Base-by-base conservation (phyloP, 1,140 invertebrate species). In the Zelostemma sp. region DNA sequence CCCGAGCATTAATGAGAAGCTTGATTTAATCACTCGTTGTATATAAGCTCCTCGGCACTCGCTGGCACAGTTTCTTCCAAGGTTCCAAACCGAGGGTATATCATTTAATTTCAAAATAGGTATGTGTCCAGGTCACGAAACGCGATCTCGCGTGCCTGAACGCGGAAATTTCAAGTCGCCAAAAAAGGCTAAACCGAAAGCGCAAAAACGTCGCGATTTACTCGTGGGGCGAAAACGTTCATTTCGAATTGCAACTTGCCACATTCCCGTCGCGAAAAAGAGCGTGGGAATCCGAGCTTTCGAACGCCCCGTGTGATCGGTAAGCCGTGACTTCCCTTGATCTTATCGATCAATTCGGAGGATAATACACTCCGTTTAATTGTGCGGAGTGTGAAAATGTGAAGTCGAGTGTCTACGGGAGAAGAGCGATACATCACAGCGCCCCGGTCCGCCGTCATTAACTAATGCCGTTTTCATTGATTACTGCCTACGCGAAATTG, bases 121-220 rank as follows among this genome's bases (percentile, higher is more conserved):
- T 60, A 28, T 28, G 58, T 57, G 54, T 67, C 53, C 53, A 53
- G 61, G 63, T 47, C 50, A 64, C 59, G 43, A 51, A 69, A 72
- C 70, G 70, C 70, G 70, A 72, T 72, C 64, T 68, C 65, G 70
- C 70, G 70, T 72, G 69, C 57, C 66, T 60, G 50, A 51, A 14
- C 46, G 61, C 56, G 58, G 53, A 72, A 64, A 64, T 68, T 65
- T 72, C 64, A 11, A 57, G 64, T 72, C 64, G 47, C 69, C 64
- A 68, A 72, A 71, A 72, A 72, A 72, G 65, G 56, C 50, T 47
- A 47, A 45, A 16, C 40, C 40, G 19, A 64, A 54, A 71, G 62
- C 46, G 54, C 56, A 72, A 72, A 72, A 72, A 72, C 59, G 63
- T n/a, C n/a, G n/a, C n/a, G n/a, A n/a, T n/a, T n/a, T n/a, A n/a